Evolutionary conservation across 1,140 invertebrate species (phyloP), one percentile per base, ranked within the genome.

Genomic region (Caenorhabditis tropicalis): DNA sequence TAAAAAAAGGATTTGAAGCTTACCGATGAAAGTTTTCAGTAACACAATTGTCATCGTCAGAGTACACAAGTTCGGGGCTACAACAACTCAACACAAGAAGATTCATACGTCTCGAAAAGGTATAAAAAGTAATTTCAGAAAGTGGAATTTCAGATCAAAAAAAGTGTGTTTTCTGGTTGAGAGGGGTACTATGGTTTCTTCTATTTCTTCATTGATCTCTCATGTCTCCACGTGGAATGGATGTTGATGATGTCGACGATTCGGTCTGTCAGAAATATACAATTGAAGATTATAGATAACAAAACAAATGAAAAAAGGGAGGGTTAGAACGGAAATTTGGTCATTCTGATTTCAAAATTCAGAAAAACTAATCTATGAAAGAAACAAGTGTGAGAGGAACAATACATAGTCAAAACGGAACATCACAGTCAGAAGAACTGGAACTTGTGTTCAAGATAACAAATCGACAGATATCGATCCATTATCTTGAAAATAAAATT

Each of bases 261-360:
- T n/a, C 15, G 36, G 16, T 36, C 65, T 74, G 65, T 74, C 33
- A n/a, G 36, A 74, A 74, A 65, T 36, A 74, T 74, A 74, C 65
- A 74, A 74, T 65, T 65, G 58, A 65, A 65, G 15, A 65, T 0
- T 5, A 36, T 7, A 65, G 33, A n/a, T 19, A 7, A 36, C 19
- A 36, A 36, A 27, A 65, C 31, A 65, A 33, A 27, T 2, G 12
- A 65, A 65, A 36, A 36, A 16, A 36, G 0, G 1, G 24, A 19
- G 49, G 2, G 49, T 51, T n/a, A 51, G 15, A 51, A n/a, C n/a
- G 49, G 39, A 43, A 43, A 43, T n/a, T n/a, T n/a, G n/a, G n/a
- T 6, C 39, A 12, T 43, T 43, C 5, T 12, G 5, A 12, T 6
- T 43, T 6, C 39, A 43, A 43, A 43, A n/a, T n/a, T n/a, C n/a